Conservation (phyloP, 2,888 invertebrate genomes). For the Fabriciana adippe region DNA sequence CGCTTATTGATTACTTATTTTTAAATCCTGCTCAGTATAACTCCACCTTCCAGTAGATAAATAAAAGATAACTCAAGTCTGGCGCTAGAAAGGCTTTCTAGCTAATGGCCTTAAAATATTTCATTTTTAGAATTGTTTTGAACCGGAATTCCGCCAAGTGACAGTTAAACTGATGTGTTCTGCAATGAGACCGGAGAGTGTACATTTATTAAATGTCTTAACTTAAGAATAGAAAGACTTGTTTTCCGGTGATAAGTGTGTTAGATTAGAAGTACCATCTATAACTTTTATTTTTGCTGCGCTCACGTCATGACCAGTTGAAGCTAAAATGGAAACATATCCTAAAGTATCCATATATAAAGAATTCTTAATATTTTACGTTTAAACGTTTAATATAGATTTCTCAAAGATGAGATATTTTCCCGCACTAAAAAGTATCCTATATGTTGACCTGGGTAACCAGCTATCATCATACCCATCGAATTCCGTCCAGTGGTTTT, state of each 20-base stretch:
- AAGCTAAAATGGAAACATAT: too few species aligned
- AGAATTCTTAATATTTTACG: too few species aligned
- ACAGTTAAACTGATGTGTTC: constrained; percentile 51
- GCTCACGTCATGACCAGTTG: too few species aligned
- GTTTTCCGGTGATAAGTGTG: constrained; percentile 32
- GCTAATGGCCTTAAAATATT: constrained; percentile 78
- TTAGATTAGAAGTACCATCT: constrained; percentile 21
- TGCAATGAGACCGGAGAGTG: constrained; percentile 56
- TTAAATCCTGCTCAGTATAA: constrained; percentile 29
- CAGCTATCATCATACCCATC: too few species aligned
- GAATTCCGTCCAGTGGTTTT: too few species aligned
- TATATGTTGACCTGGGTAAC: too few species aligned
- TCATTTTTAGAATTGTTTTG: constrained; percentile 76
- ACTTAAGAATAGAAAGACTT: constrained; percentile 40
- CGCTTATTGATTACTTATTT: constrained; percentile 47
- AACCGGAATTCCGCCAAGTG: constrained; percentile 60
- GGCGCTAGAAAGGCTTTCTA: constrained; percentile 67
- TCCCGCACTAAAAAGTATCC: too few species aligned
- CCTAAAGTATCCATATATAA: too few species aligned
- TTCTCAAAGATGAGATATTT: too few species aligned
- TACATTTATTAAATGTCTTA: constrained; percentile 68
- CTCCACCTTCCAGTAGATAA: constrained; percentile 44
- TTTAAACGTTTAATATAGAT: too few species aligned
- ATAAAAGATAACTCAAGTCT: constrained; percentile 65
- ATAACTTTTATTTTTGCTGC: constrained; percentile 1